Conservation (phyloP, 2,888 invertebrate species). For the Sicus ferrugineus region DNA sequence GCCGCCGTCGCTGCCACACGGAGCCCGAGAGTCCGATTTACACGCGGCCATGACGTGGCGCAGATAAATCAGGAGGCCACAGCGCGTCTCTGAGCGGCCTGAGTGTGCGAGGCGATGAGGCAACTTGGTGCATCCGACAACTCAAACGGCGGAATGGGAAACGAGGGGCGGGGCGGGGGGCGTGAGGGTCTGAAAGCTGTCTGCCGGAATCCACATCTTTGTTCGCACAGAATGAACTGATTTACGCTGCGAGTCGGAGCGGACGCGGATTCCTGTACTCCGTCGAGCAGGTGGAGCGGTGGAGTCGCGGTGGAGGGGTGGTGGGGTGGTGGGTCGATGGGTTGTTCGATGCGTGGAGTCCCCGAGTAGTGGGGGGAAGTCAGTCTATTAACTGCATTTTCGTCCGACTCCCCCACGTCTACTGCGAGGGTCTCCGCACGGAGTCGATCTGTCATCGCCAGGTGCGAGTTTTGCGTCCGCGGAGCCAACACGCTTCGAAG, state of each 20-base stretch:
- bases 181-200: no score
- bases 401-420: background rate
- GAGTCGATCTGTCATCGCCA: conserved; percentile 8
- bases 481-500: conserved; percentile 26
- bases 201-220: background rate
- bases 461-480: conserved; percentile 22
- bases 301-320: no score
- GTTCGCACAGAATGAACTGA: conserved; percentile 13
- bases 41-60: no score
- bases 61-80: background rate
- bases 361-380: background rate
- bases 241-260: conserved; percentile 12
- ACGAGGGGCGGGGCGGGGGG: background rate
- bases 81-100: background rate
- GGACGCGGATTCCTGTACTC: no score
- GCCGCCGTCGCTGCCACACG: no score
- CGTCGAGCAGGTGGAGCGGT: no score
- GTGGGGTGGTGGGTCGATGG: background rate
- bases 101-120: background rate
- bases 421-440: conserved; percentile 1
- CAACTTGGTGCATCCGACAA: conserved; percentile 2
- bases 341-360: no score
- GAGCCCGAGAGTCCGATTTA: no score
- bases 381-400: background rate
- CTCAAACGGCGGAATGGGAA: no score